Percentiles rank a stretch among this genome's conserved stretches.
Evolutionary conservation across 2,113 vertebrate genomes (phyloP).

Genomic region (Eretmochelys imbricata): DNA sequence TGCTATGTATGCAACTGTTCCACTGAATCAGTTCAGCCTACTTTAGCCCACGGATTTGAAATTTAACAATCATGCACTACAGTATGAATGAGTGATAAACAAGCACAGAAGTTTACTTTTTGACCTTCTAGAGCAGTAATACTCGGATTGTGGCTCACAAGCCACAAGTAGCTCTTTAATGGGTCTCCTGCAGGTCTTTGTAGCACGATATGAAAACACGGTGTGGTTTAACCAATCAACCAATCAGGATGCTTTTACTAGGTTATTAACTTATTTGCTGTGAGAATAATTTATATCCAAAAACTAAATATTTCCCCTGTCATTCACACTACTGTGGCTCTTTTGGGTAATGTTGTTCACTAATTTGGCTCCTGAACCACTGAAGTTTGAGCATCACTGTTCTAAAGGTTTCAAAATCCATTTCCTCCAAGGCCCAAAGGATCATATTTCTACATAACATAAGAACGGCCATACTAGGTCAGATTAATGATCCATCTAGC

Average conservation of each 20-base stretch:
- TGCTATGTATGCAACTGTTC: background rate
- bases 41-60: background rate
- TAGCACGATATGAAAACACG: background rate
- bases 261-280: too few relatives aligned
- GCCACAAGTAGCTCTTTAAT: background rate
- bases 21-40: background rate
- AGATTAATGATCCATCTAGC: background rate
- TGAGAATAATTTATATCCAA: too few relatives aligned
- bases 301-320: too few relatives aligned
- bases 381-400: too few relatives aligned
- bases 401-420: background rate
- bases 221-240: too few relatives aligned
- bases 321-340: too few relatives aligned
- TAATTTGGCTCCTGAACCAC: too few relatives aligned
- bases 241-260: too few relatives aligned
- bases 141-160: too few relatives aligned
- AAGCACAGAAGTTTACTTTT: background rate
- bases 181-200: background rate
- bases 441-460: background rate
- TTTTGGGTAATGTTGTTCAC: too few relatives aligned
- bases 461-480: background rate
- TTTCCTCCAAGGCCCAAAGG: background rate
- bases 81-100: background rate
- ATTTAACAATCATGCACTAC: background rate
- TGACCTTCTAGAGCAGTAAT: rapidly evolving